Base-by-base conservation (phyloP, 2,113 vertebrate genomes). In the Microcebus lehilahytsara region DNA sequence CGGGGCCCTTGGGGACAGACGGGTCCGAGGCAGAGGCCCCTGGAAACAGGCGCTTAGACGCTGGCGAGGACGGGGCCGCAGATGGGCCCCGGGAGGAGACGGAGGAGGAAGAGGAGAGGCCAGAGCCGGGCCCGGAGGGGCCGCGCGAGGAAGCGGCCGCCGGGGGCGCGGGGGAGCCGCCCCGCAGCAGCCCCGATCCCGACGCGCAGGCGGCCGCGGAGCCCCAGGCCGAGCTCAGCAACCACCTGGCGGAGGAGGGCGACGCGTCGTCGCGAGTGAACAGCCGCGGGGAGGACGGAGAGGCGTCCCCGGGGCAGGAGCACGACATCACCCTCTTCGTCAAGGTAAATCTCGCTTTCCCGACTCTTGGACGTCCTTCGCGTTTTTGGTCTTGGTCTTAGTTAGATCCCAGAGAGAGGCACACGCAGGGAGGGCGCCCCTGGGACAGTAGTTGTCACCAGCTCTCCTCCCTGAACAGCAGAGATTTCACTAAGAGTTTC, bases 321-420 rank as follows among this genome's bases (percentile, higher is more conserved):
- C 98, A 99, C 16, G 98, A 99, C 96, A 99, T 99, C 94, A 99
- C 99, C 2, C 99, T 99, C 71, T 99, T 99, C n/a, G 99, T 99
- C 81, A 99, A 99, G 98, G 99, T 99, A 98, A 16, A 60, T 0
- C 16, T 23, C 37, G 1, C 37, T 0, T 20, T 14, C 22, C 22
- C 1, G 11, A 2, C n/a, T 58, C 34, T 8, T 3, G 49, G 27
- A 42, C 5, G 23, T 34, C 23, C 32, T 34, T 51, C 9, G 1
- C 42, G 3, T 22, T 16, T 34, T 6, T 19, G 46, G 60, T 8
- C 49, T 46, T 40, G 37, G 86, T 9, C 49, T 90, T 40, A 1
- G 42, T 90, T 37, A 1, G 42, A 56, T 30, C 51, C 1, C 5
- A 42, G 42, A 42, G 3, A 9, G 19, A 40, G 58, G 32, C 83